Evolutionary conservation across 2,797 vertebrate species (phyloP), one percentile per base, ranked within the genome.

Genomic region (Spinus olivaceus): DNA sequence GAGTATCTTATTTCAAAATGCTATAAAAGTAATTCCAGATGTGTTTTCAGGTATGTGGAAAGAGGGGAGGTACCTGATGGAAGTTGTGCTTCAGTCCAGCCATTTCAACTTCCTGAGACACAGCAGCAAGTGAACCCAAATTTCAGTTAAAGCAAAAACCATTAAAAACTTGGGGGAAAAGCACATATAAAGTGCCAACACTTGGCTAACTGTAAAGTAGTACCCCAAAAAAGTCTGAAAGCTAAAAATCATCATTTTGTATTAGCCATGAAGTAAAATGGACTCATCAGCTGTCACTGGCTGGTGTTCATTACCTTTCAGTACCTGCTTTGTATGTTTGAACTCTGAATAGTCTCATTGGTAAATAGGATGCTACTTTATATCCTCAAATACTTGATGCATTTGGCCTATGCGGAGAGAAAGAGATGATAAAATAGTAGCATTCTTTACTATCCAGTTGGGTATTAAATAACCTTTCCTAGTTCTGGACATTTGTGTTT

Each of bases 221-320:
- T 74, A 67, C 60, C 7, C 23, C 10, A 56, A 63, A 49, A 53
- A 57, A 9, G 8, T 71, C 50, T 0, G 1, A 81, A 78, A 65
- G 49, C 35, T 79, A 51, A 77, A 95, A 46, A 11, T 20, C 6
- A 5, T 44, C 0, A 2, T 72, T 82, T 82, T 9, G 0, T 47
- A 6, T 63, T 66, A 63, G 32, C 78, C 9, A 1, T 77, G 44
- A 60, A 42, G 28, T 60, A 27, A 37, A 72, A 67, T n/a, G 27
- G 12, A 8, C 19, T 73, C 20, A 9, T 5, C 24, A 51, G 0
- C 35, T 74, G 51, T 37, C 10, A 9, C 14, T 37, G 33, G 30
- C 30, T 61, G 57, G 11, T 0, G 0, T 59, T 70, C 4, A 4
- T 63, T 81, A 37, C 9, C 7, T 44, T 69, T 73, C 35, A 23